phyloP scores from a whole-genome alignment of 2,113 vertebrate genomes.

The Ameiurus melas region DNA sequence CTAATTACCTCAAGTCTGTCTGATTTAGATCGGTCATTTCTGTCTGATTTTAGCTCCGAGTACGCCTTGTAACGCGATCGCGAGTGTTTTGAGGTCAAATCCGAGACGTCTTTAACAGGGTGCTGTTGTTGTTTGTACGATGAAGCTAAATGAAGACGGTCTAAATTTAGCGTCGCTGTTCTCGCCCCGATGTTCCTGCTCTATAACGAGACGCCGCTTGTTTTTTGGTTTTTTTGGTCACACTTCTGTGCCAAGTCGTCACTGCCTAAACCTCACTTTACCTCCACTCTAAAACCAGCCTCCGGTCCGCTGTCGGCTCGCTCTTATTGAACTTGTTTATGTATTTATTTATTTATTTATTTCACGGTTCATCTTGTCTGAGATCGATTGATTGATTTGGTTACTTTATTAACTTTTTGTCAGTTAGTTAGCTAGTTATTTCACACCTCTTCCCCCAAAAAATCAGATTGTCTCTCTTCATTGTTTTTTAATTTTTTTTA shows the following conservation, averaged over 20 bases:
- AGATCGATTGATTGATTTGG: background rate
- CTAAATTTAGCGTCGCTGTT: slow-evolving; percentile 51
- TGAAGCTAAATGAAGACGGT: slow-evolving; percentile 44
- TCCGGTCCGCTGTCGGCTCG: background rate
- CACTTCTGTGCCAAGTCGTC: slow-evolving; percentile 47
- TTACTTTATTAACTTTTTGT: background rate
- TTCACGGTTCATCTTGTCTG: background rate
- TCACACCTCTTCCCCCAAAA: background rate
- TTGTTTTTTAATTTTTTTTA: background rate
- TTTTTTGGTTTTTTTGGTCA: slow-evolving; percentile 8
- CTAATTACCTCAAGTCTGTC: background rate
- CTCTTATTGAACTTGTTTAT: background rate
- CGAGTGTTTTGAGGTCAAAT: background rate
- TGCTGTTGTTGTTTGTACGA: slow-evolving; percentile 22
- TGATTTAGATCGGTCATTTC: background rate
- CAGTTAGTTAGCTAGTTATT: background rate
- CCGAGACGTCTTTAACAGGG: background rate
- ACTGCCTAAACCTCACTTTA: background rate
- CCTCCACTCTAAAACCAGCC: background rate
- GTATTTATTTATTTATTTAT: background rate
- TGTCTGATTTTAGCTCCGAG: background rate
- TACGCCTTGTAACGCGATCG: background rate
- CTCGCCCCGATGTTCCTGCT: slow-evolving; percentile 34
- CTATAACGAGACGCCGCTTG: slow-evolving; percentile 38
- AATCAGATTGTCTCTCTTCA: background rate